phyloP scores from a whole-genome alignment of 53 echinoderm and acorn worm species.

The Arbacia lixula region DNA sequence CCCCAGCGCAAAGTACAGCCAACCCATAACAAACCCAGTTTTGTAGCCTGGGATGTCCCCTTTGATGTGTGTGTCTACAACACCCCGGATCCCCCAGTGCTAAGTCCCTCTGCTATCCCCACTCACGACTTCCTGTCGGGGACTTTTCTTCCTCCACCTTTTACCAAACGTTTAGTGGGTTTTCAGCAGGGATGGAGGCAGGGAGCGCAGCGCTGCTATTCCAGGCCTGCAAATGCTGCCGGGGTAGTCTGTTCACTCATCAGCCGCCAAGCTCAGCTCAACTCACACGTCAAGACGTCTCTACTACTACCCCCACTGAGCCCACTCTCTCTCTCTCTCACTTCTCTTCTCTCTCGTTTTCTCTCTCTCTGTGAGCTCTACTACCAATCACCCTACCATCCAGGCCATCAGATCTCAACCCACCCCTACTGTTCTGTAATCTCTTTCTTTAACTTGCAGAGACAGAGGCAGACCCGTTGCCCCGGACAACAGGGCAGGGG shows the following conservation, averaged over 20 bases:
- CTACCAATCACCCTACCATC: constrained; percentile 31
- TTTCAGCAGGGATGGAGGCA: constrained; percentile 1
- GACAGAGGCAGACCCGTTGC: neutral
- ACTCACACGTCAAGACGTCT: no score
- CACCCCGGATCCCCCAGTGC: constrained; percentile 38
- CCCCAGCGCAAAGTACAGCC: constrained; percentile 55
- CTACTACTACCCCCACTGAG: no score
- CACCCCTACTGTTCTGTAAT: constrained; percentile 33
- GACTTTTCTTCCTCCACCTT: constrained; percentile 1
- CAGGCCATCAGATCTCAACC: neutral
- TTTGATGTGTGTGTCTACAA: constrained; percentile 38
- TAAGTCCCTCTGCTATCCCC: constrained; percentile 60
- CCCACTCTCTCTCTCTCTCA: no score
- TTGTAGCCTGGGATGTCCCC: constrained; percentile 5
- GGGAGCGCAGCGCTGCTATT: neutral
- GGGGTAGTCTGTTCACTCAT: constrained; percentile 29
- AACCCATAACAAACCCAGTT: constrained; percentile 39
- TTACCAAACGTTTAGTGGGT: neutral
- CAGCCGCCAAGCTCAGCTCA: neutral
- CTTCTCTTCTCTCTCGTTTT: no score
- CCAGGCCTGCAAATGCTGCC: neutral
- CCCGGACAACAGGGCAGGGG: no score
- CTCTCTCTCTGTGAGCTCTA: constrained; percentile 24
- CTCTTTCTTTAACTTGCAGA: constrained; percentile 24
- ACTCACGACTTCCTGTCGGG: constrained; percentile 47